phyloP scores from a whole-genome alignment of 1,140 invertebrate genomes.

The Apis dorsata region DNA sequence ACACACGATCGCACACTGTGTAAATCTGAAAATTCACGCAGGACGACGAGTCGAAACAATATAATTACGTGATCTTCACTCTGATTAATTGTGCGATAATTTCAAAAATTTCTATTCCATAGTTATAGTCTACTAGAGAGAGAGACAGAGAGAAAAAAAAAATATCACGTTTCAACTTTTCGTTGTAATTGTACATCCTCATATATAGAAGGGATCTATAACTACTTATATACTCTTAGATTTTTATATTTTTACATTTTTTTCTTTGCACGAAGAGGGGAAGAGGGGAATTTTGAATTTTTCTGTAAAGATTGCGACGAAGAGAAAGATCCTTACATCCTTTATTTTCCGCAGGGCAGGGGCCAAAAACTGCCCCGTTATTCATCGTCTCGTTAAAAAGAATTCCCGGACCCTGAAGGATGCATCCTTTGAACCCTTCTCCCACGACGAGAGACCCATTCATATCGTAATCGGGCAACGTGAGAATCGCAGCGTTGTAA shows the following conservation, averaged over 20 bases:
- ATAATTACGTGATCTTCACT: conserved; percentile 10
- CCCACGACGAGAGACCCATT: conserved; percentile 86
- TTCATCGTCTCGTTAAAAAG: conserved; percentile 86
- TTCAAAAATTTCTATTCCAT: too few species aligned
- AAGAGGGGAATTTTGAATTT: too few species aligned
- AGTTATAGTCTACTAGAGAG: too few species aligned
- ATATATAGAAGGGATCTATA: too few species aligned
- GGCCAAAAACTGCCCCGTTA: conserved; percentile 86
- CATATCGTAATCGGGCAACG: conserved; percentile 83
- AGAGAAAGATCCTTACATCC: conserved; percentile 82
- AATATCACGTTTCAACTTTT: too few species aligned
- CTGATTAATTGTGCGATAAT: conserved; percentile 5
- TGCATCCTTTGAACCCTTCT: conserved; percentile 89
- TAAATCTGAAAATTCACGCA: not conserved
- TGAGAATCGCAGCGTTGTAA: conserved; percentile 87
- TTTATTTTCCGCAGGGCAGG: conserved; percentile 86
- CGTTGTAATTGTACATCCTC: too few species aligned
- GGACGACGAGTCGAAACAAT: not conserved
- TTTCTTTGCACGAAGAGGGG: too few species aligned
- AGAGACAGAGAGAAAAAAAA: too few species aligned
- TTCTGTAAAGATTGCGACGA: too few species aligned
- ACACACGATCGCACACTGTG: not conserved
- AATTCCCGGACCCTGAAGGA: conserved; percentile 90
- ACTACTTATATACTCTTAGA: too few species aligned
- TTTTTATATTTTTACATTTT: too few species aligned